Conservation (phyloP, 2,113 vertebrate genomes). For the Ochotona curzoniae region DNA sequence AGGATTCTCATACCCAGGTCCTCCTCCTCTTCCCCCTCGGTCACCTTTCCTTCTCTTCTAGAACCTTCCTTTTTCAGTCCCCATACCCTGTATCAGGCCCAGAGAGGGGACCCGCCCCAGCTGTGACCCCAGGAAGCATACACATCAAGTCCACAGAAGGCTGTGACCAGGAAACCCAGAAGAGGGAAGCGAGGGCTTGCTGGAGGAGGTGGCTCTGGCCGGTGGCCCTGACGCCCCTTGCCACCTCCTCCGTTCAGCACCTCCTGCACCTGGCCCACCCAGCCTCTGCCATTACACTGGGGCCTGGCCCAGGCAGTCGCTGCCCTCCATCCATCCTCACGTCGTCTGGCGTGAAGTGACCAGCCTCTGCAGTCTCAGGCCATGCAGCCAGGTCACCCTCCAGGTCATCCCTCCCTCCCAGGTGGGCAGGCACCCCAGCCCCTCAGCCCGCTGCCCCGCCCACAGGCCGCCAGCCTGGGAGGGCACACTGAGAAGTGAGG, state of each 20-base stretch:
- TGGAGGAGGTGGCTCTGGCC: not conserved
- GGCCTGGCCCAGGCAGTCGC: not conserved
- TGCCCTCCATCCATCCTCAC: not conserved
- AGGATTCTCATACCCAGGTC: not conserved
- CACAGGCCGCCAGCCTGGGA: not conserved
- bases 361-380: not conserved
- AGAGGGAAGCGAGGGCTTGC: not conserved
- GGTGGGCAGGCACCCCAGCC: not conserved
- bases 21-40: not conserved
- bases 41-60: not conserved
- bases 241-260: fast-evolving
- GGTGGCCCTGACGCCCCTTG: not conserved
- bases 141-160: not conserved
- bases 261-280: not conserved
- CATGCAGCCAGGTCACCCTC: fast-evolving
- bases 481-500: not conserved
- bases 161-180: not conserved
- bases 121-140: not conserved
- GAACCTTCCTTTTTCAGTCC: not conserved
- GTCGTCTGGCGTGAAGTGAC: too few species aligned
- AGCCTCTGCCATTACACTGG: too few species aligned
- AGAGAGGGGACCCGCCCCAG: not conserved
- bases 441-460: not conserved
- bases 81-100: too few species aligned
- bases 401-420: not conserved